Evolutionary conservation across 2,888 invertebrate species (phyloP), one percentile per base, ranked within the genome.

Genomic region (Andrena marginata): DNA sequence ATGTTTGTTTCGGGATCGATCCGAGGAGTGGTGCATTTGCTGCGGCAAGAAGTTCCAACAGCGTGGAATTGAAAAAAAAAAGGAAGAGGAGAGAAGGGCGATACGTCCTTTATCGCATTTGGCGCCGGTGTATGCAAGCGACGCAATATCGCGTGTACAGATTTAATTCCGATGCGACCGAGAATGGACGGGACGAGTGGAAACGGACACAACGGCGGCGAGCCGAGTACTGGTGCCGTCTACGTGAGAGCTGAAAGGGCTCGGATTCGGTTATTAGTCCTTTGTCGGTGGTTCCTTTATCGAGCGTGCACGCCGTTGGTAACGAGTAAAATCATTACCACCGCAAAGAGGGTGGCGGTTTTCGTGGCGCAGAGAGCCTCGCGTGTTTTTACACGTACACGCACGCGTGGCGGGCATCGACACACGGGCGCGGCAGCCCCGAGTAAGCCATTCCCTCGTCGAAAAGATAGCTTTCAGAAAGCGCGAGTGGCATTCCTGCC

Each of bases 401-500:
- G 10, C 26, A 8, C 31, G 49, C 33, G 49, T 63, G 49, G 67
- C 29, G 35, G 20, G 16, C 16, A 10, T n/a, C 16, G 73, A 54
- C 56, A 73, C 69, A 49, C 48, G 69, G 56, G 64, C 31, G 60
- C 48, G 26, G 26, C 8, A 31, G 26, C 35, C 68, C 49, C 72
- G 73, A 84, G 71, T 76, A 72, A 82, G 78, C 74, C 74, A 82
- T 84, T 84, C 80, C 77, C 85, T 77, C 67, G 73, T 80, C 73
- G 85, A 82, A 77, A 84, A 84, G 86, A 90, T 87, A 89, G 82
- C 88, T 89, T 87, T 87, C 84, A 83, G 79, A 84, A 81, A 77
- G 77, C 83, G 72, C 79, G 71, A 59, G 70, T 78, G 74, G 77
- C 72, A 74, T 78, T 81, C 63, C 70, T 69, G 80, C 69, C 80